Conservation (phyloP, 2,888 invertebrate species). For the Bombyx huttoni region DNA sequence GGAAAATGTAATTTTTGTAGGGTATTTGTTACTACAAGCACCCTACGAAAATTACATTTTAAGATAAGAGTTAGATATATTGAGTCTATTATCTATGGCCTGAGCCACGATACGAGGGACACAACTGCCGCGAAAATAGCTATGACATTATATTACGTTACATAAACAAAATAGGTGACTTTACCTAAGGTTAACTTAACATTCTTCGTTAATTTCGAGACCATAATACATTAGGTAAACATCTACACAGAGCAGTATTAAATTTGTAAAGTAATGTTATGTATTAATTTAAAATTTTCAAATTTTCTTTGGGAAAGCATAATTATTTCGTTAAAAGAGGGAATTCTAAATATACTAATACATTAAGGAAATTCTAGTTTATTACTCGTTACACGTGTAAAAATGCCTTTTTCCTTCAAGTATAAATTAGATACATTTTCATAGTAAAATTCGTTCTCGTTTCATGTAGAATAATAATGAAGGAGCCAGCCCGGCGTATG, state of each 20-base stretch:
- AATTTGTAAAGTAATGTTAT: not conserved
- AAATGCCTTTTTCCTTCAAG: not conserved
- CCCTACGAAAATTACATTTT: too few relatives aligned
- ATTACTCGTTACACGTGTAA: not conserved
- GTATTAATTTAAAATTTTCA: not conserved
- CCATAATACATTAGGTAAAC: too few relatives aligned
- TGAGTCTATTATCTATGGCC: too few relatives aligned
- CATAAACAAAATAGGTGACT: too few relatives aligned
- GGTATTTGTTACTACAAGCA: too few relatives aligned
- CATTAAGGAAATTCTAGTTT: not conserved
- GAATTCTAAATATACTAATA: not conserved
- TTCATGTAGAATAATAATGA: not conserved
- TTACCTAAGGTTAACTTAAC: too few relatives aligned
- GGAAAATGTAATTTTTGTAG: too few relatives aligned
- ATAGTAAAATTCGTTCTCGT: not conserved
- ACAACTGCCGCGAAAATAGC: too few relatives aligned
- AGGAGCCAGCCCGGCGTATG: not conserved
- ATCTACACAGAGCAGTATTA: not conserved
- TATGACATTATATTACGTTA: too few relatives aligned
- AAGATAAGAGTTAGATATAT: too few relatives aligned
- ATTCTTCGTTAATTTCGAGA: too few relatives aligned
- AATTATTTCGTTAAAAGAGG: not conserved
- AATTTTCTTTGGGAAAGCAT: not conserved
- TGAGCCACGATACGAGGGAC: too few relatives aligned
- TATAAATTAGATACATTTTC: not conserved